Evolutionary conservation across 1,140 invertebrate genomes (phyloP).

Genomic region (Drosophila ohnishii): DNA sequence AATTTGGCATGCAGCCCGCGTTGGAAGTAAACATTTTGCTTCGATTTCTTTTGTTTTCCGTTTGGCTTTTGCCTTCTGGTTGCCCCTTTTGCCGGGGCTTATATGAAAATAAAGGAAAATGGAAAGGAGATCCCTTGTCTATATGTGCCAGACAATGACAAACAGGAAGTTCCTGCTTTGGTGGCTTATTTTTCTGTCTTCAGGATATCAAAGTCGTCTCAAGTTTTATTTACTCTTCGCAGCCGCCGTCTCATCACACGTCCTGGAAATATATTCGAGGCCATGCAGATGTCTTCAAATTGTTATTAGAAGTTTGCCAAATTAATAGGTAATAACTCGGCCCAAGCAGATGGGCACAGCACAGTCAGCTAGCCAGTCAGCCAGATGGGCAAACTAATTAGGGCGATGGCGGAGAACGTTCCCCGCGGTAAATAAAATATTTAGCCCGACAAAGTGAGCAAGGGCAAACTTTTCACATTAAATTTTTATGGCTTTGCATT

Average conservation of each 20-base stretch:
- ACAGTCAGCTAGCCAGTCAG: background rate
- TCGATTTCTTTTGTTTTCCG: constrained; percentile 44
- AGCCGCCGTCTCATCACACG: constrained; percentile 7
- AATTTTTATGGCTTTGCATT: constrained; percentile 42
- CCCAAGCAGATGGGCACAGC: constrained; percentile 10
- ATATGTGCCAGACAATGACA: constrained; percentile 43
- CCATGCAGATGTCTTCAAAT: constrained; percentile 8
- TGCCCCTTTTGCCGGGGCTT: constrained; percentile 36
- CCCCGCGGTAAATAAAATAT: constrained; percentile 39
- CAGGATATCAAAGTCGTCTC: constrained; percentile 26
- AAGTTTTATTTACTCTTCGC: constrained; percentile 26
- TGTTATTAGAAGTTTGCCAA: constrained; percentile 26
- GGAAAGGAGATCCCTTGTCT: background rate
- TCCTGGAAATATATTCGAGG: background rate
- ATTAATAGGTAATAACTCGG: constrained; percentile 42
- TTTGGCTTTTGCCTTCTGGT: constrained; percentile 18
- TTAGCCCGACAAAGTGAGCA: constrained; percentile 1
- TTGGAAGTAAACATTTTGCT: constrained; percentile 62
- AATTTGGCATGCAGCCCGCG: constrained; percentile 62
- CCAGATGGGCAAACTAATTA: constrained; percentile 47
- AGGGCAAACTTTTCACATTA: constrained; percentile 53
- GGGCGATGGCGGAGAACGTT: background rate
- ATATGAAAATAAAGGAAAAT: constrained; percentile 29
- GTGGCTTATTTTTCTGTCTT: constrained; percentile 25
- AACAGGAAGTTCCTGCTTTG: constrained; percentile 56